Evolutionary conservation across 2,113 vertebrate species (phyloP).

Genomic region (Merops nubicus): DNA sequence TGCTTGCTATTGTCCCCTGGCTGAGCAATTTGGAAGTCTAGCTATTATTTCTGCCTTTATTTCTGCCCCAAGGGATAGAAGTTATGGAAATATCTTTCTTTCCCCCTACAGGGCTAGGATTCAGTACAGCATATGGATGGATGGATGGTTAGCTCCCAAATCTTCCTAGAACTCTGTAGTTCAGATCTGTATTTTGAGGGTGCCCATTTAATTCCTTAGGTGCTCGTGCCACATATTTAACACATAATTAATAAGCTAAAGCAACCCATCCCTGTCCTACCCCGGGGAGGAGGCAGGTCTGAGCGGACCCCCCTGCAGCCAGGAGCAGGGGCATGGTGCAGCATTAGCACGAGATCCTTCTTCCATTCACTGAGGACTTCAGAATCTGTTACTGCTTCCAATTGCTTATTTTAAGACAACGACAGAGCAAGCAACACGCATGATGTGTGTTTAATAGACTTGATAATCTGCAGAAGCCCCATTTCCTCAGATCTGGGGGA

Average conservation of each 20-base stretch:
- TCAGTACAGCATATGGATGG: background rate
- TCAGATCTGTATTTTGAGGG: background rate
- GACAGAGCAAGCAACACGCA: constrained; percentile 28
- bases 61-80: background rate
- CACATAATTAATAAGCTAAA: background rate
- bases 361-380: background rate
- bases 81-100: background rate
- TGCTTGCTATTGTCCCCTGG: background rate
- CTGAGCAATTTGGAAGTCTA: background rate
- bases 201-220: background rate
- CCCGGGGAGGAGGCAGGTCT: background rate
- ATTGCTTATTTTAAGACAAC: constrained; percentile 47
- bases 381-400: constrained; percentile 11
- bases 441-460: constrained; percentile 57
- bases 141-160: accelerated
- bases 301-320: background rate
- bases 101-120: background rate
- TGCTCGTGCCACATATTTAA: background rate
- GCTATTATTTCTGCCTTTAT: background rate
- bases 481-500: constrained; percentile 33
- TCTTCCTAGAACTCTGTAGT: background rate
- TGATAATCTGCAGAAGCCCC: constrained; percentile 59
- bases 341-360: background rate
- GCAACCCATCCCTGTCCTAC: background rate
- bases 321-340: background rate